Percentiles rank a stretch among this genome's conserved stretches.
Evolutionary conservation across 2,113 vertebrate species (phyloP).

Genomic region (Osmerus eperlanus): DNA sequence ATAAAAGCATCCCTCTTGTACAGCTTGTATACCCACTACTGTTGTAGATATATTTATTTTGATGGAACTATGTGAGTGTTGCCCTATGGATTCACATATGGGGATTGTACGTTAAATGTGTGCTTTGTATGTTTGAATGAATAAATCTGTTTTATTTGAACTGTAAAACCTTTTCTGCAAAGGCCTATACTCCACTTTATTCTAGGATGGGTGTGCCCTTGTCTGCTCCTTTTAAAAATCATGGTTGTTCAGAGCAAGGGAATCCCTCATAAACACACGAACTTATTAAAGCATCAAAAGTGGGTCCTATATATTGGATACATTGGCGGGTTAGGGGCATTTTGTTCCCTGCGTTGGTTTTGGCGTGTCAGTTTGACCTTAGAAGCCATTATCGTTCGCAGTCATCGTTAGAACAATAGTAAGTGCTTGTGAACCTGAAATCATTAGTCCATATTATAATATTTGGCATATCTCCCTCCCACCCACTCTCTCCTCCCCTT

Average conservation of each 20-base stretch:
- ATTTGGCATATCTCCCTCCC: neutral
- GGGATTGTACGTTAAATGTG: neutral
- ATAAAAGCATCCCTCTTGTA: constrained; percentile 13
- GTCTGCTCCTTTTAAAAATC: no score
- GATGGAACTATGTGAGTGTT: constrained; percentile 24
- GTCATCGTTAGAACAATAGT: no score
- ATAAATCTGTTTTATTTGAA: constrained; percentile 40
- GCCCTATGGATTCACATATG: constrained; percentile 18
- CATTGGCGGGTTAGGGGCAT: neutral
- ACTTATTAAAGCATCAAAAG: no score
- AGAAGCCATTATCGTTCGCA: no score
- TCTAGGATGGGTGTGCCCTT: neutral
- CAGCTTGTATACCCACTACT: neutral
- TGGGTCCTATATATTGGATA: no score
- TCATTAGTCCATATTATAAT: neutral
- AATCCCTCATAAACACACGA: no score
- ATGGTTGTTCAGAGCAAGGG: no score
- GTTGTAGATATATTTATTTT: constrained; percentile 51
- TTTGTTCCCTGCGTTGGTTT: neutral
- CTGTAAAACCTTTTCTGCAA: no score
- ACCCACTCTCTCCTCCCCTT: constrained; percentile 29
- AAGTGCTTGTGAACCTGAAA: neutral
- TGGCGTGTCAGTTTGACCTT: neutral
- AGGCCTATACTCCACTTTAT: neutral
- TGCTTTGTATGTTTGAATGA: constrained; percentile 40